A percentile compares a stretch with the other conserved stretches of the same genome.
Evolutionary conservation across 2,113 vertebrate species (phyloP).

Genomic region (Melanerpes formicivorus): DNA sequence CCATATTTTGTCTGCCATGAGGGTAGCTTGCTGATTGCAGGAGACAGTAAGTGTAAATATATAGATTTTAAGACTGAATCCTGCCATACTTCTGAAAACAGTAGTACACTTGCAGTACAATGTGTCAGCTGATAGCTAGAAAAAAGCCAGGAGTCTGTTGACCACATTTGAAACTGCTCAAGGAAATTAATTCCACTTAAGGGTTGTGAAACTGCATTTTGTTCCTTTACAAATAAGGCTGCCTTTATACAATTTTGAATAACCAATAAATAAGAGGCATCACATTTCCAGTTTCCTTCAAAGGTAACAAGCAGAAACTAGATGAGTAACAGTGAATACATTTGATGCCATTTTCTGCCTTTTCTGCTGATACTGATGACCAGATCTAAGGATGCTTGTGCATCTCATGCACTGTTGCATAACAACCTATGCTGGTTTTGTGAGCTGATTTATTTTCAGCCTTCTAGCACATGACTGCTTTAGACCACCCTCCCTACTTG

Average conservation of each 20-base stretch:
- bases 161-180: neutral
- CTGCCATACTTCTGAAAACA: neutral
- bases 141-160: neutral
- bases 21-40: neutral
- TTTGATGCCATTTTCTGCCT: neutral
- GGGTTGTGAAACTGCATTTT: neutral
- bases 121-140: neutral
- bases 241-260: neutral
- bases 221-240: neutral
- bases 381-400: neutral
- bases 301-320: neutral
- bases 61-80: neutral
- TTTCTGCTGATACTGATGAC: neutral
- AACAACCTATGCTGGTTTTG: slow-evolving; percentile 4
- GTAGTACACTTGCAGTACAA: neutral
- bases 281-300: neutral
- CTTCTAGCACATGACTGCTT: slow-evolving; percentile 43
- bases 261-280: neutral
- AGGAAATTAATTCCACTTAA: neutral
- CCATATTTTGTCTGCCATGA: neutral
- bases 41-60: neutral
- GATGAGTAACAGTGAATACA: neutral
- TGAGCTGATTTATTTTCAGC: slow-evolving; percentile 56
- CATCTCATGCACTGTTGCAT: neutral
- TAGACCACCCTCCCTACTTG: slow-evolving; percentile 14